Conservation (phyloP, 2,113 vertebrate genomes). For the Numenius arquata region DNA sequence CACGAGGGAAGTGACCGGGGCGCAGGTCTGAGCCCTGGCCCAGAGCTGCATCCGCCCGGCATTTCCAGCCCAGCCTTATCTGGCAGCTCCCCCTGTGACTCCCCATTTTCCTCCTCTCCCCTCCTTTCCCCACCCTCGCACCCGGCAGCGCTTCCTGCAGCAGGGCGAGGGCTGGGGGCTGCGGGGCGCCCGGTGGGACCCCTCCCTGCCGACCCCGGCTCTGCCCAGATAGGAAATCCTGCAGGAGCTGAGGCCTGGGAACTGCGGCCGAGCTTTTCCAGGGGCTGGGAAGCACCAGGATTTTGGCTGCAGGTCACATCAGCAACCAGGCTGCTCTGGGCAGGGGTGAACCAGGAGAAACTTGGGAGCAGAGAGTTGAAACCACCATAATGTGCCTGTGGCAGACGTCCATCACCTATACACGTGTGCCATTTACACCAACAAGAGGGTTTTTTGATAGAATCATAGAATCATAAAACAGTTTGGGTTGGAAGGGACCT, state of each 20-base stretch:
- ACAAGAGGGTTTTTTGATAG: not conserved
- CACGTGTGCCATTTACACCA: not conserved
- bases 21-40: not conserved
- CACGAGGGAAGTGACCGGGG: conserved; percentile 35
- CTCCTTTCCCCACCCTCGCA: not conserved
- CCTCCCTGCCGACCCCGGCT: not conserved
- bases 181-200: not conserved
- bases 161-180: conserved; percentile 31
- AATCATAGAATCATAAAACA: not conserved
- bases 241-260: not conserved
- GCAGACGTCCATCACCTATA: not conserved
- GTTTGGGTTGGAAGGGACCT: not conserved
- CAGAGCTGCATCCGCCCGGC: conserved; percentile 16
- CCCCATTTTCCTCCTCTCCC: conserved; percentile 33
- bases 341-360: not conserved
- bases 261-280: not conserved
- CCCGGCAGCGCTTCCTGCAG: conserved; percentile 28
- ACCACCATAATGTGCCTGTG: rapidly evolving
- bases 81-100: not conserved
- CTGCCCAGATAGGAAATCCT: conserved; percentile 55
- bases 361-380: not conserved
- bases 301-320: not conserved
- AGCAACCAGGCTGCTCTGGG: not conserved
- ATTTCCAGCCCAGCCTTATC: conserved; percentile 20
- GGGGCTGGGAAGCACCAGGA: not conserved